Evolutionary conservation across 2,113 vertebrate species (phyloP), one percentile per base, ranked within the genome.

Genomic region (Percopsis transmontana): DNA sequence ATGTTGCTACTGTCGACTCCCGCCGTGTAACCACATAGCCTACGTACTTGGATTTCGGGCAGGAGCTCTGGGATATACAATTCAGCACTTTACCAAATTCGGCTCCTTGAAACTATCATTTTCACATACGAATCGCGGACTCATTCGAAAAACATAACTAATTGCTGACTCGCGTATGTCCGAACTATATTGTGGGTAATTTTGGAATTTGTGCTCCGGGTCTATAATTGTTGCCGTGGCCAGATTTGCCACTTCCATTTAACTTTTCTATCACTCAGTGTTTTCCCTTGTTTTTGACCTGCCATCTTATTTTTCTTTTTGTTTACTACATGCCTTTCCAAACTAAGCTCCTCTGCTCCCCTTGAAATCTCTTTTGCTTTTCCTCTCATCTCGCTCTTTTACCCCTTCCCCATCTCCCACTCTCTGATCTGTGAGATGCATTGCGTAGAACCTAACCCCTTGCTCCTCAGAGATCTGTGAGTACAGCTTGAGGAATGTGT

Each of bases 401-500:
- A 41, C 55, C 48, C 27, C 20, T 54, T 57, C 27, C 52, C 5
- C 41, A 21, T 23, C 60, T 54, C 41, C 40, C 27, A 62, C 64
- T 42, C 70, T 83, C 81, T 77, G 70, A 85, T 87, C 69, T 74
- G 68, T 82, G 70, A 54, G 60, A 71, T 68, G 53, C 58, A 66
- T 75, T 69, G 70, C 10, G 5, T 60, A 60, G 69, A 72, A 74
- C 61, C 76, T 65, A 63, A 67, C 16, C 70, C 69, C 58, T 44
- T 23, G 58, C 69, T 78, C 82, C 75, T 88, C 70, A 38, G 80
- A 89, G 80, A 90, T 88, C 84, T 83, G 76, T 88, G 86, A 91
- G 84, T 82, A 80, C 78, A 78, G 74, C 24, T 69, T 57, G 50
- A 86, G 87, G 90, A 91, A 91, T 92, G 85, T 80, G 75, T 74